Base-by-base conservation (phyloP, 2,797 vertebrate species). In the Pelodytes ibericus region DNA sequence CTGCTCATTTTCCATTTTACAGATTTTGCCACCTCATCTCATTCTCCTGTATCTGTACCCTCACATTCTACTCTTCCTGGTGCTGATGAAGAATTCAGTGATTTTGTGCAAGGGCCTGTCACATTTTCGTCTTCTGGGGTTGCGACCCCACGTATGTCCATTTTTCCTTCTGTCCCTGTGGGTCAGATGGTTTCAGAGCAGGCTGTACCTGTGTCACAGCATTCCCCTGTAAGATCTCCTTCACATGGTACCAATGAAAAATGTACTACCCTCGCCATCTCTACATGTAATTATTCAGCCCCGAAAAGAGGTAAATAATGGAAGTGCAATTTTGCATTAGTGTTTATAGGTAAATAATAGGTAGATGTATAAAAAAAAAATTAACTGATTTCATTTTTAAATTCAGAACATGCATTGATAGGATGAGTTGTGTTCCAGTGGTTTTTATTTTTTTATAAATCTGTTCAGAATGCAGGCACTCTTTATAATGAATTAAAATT, bases 41-140 rank as follows among this genome's bases (percentile, higher is more conserved):
- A 95, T 92, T 85, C 90, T 84, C 87, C 95, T 92, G 92, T 94
- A 83, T 90, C 92, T 93, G 87, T 91, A 86, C 88, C 88, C 85
- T 89, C 87, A 80, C 82, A 91, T 86, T 87, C 92, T 85, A 86
- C 93, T 91, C 91, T 95, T 87, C 89, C 92, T 11, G 92, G 93
- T 81, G 58, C 29, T 30, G 95, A 94, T 87, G 96, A 96, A 47
- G 96, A 96, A 82, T 98, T 99, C 95, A 98, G 94, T 94, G 97
- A 97, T 91, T 98, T 99, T 96, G 92, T 99, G 86, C 96, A 97
- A 87, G 96, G 96, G 77, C 93, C 95, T 16, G 78, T 93, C 88
- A 93, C 94, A 73, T 80, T 77, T 83, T 88, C 88, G 57, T 65
- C 74, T 83, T 16, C 81, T 85, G 81, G 41, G 41, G 15, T 16